Evolutionary conservation across 2,888 invertebrate genomes (phyloP).

Genomic region (Odontocerum albicorne): DNA sequence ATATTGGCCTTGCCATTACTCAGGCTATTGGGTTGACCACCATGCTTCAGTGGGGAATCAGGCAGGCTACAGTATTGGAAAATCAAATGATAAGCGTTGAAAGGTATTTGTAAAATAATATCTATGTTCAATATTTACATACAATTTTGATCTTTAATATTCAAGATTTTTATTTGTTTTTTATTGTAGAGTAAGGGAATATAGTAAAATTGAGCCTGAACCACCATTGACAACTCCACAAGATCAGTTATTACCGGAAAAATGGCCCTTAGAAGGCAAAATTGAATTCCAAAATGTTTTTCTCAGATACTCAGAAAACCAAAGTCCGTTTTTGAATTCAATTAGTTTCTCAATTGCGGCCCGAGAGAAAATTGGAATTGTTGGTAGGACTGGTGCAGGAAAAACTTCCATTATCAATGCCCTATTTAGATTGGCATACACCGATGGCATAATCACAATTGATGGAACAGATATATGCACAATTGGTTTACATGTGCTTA

Average conservation of each 20-base stretch:
- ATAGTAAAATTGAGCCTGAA: slow-evolving; percentile 60
- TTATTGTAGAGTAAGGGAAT: slow-evolving; percentile 63
- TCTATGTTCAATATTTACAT: not conserved
- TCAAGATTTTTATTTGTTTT: slow-evolving; percentile 1
- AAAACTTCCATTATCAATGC: slow-evolving; percentile 71
- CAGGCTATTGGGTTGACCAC: slow-evolving; percentile 79
- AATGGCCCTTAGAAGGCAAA: slow-evolving; percentile 58
- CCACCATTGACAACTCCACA: slow-evolving; percentile 47
- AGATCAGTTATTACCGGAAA: slow-evolving; percentile 47
- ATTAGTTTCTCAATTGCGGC: slow-evolving; percentile 53
- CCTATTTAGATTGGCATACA: slow-evolving; percentile 65
- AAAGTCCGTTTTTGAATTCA: slow-evolving; percentile 56
- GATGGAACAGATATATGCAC: slow-evolving; percentile 64
- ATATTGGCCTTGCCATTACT: slow-evolving; percentile 77
- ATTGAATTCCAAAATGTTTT: slow-evolving; percentile 56
- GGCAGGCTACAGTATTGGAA: slow-evolving; percentile 86
- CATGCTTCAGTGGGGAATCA: slow-evolving; percentile 87
- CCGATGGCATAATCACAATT: slow-evolving; percentile 67
- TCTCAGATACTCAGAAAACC: slow-evolving; percentile 56
- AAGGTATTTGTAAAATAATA: slow-evolving; percentile 47
- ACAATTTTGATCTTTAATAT: slow-evolving; percentile 1
- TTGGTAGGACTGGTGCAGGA: slow-evolving; percentile 68
- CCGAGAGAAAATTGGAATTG: slow-evolving; percentile 66
- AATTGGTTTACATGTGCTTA: slow-evolving; percentile 61
- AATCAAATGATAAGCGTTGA: slow-evolving; percentile 92